Percentiles rank a stretch among this genome's conserved stretches.
Evolutionary conservation across 2,797 vertebrate genomes (phyloP).

Genomic region (Anomalospiza imberbis): DNA sequence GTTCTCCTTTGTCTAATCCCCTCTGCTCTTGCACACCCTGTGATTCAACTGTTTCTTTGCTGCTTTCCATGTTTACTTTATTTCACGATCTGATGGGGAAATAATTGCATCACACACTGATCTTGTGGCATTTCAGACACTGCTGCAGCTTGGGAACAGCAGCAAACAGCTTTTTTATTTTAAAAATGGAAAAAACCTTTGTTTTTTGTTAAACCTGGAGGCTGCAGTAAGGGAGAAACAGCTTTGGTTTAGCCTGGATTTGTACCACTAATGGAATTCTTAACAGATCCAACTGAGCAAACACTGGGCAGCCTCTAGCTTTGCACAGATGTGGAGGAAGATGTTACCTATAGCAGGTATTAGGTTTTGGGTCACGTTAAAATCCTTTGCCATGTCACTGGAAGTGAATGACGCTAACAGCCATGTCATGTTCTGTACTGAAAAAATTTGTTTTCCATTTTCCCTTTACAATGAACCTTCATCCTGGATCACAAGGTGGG

Average conservation of each 20-base stretch:
- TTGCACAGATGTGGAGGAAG: not conserved
- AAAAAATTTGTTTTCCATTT: not conserved
- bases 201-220: not conserved
- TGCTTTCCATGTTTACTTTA: slow-evolving; percentile 37
- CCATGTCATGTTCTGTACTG: not conserved
- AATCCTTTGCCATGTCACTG: not conserved
- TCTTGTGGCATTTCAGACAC: slow-evolving; percentile 20
- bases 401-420: not conserved
- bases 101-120: slow-evolving; percentile 33
- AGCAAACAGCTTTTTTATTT: not conserved
- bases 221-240: not conserved
- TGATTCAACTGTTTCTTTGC: slow-evolving; percentile 42
- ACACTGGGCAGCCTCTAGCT: not conserved
- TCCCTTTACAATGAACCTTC: not conserved
- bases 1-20: not conserved
- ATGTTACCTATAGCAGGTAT: not conserved
- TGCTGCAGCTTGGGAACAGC: slow-evolving; percentile 8
- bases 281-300: not conserved
- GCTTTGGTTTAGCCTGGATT: not conserved
- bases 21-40: not conserved
- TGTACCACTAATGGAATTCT: not conserved
- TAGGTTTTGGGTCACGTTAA: not conserved
- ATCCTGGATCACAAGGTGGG: not conserved
- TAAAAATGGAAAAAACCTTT: not conserved
- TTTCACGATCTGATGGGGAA: slow-evolving; percentile 38